Percentiles rank a stretch among this genome's conserved stretches.
Conservation (phyloP, 2,797 vertebrate genomes). For the Cuculus canorus region DNA sequence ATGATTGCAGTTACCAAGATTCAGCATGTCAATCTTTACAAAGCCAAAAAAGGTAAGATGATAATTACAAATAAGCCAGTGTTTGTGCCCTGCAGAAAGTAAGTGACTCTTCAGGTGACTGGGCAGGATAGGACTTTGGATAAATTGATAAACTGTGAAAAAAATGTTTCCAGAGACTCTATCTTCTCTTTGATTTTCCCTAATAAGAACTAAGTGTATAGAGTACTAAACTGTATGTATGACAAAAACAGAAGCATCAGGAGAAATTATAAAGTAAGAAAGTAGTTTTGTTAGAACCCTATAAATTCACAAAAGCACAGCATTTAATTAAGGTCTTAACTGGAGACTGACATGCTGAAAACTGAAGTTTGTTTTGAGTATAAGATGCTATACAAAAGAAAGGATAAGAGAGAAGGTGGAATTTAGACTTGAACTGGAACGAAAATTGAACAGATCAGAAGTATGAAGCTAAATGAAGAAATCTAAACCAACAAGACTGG, state of each 20-base stretch:
- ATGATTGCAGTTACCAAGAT: accelerated
- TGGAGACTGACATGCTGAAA: background rate
- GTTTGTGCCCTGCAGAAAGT: background rate
- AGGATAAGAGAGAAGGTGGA: background rate
- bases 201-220: background rate
- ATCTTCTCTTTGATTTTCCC: background rate
- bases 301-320: background rate
- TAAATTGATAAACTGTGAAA: background rate
- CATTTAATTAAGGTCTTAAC: background rate
- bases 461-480: background rate
- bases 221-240: background rate
- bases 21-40: background rate
- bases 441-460: background rate
- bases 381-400: background rate
- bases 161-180: background rate
- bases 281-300: background rate
- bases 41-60: background rate
- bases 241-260: background rate
- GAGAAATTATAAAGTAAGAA: background rate
- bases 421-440: background rate
- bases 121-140: background rate
- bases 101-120: background rate
- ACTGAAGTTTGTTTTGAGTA: background rate
- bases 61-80: background rate
- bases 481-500: background rate